phyloP scores from a whole-genome alignment of 2,113 vertebrate species.

The Myotis yumanensis region DNA sequence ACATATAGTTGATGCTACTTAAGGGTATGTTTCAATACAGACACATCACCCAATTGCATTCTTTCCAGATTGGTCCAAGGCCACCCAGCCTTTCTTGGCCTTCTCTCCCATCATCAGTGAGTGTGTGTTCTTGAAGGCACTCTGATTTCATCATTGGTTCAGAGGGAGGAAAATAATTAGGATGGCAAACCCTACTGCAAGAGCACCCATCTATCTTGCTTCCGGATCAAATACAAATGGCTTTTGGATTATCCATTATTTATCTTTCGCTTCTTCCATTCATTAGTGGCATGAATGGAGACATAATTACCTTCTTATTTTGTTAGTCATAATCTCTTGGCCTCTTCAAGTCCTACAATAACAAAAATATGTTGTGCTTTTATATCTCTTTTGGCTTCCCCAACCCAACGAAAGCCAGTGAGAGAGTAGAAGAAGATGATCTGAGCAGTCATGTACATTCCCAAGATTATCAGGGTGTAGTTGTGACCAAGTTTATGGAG shows the following conservation, averaged over 20 bases:
- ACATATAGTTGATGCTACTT: neutral
- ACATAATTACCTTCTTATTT: neutral
- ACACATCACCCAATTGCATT: neutral
- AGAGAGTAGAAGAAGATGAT: neutral
- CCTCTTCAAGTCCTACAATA: neutral
- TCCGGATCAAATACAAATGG: neutral
- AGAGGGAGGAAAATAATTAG: neutral
- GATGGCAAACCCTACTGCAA: neutral
- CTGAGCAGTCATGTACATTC: neutral
- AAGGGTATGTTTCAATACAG: neutral
- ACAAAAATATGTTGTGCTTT: neutral
- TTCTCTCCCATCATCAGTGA: conserved; percentile 15
- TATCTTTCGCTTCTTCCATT: neutral
- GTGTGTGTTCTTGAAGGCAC: conserved; percentile 46
- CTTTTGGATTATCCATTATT: neutral
- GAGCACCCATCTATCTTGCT: neutral
- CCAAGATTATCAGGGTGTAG: neutral
- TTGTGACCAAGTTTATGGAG: neutral
- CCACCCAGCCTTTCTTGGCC: conserved; percentile 57
- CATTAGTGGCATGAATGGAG: conserved; percentile 19
- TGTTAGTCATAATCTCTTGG: conserved; percentile 10
- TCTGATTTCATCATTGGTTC: conserved; percentile 43
- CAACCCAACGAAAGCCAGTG: neutral
- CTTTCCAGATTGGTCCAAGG: conserved; percentile 19
- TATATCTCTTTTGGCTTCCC: neutral